Conservation (phyloP, 2,888 invertebrate species). For the Micropterix aruncella region DNA sequence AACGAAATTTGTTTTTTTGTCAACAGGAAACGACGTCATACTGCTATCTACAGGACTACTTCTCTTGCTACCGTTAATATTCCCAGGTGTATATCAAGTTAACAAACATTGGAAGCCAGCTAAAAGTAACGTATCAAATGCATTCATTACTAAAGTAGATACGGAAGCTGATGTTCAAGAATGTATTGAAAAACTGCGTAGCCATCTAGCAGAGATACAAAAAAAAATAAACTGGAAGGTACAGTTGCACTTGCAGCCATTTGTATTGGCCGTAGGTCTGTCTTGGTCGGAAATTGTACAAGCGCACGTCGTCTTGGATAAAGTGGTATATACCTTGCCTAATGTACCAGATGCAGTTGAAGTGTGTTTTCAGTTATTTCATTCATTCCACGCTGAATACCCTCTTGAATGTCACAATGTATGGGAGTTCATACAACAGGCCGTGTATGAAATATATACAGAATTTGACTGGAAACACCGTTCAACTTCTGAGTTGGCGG, state of each 20-base stretch:
- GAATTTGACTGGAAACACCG: too few species aligned
- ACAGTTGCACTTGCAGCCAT: not conserved
- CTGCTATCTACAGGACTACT: too few species aligned
- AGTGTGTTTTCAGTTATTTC: conserved; percentile 2
- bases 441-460: conserved; percentile 1
- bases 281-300: too few species aligned
- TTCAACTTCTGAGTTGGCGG: too few species aligned
- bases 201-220: conserved; percentile 2
- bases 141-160: conserved; percentile 3
- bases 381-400: conserved; percentile 2
- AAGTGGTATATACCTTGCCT: too few species aligned
- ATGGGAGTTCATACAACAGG: conserved; percentile 3
- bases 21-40: too few species aligned
- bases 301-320: too few species aligned
- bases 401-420: conserved; percentile 4
- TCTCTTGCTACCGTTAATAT: too few species aligned
- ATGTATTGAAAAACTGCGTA: conserved; percentile 1
- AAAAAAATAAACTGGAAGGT: conserved; percentile 1
- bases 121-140: conserved; percentile 1
- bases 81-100: conserved; percentile 1
- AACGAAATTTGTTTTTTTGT: too few species aligned
- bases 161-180: conserved; percentile 5
- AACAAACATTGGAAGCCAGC: conserved; percentile 2
- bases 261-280: too few species aligned
- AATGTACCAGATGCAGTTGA: too few species aligned